Conservation (phyloP, 2,113 vertebrate genomes). For the Neogale vison region DNA sequence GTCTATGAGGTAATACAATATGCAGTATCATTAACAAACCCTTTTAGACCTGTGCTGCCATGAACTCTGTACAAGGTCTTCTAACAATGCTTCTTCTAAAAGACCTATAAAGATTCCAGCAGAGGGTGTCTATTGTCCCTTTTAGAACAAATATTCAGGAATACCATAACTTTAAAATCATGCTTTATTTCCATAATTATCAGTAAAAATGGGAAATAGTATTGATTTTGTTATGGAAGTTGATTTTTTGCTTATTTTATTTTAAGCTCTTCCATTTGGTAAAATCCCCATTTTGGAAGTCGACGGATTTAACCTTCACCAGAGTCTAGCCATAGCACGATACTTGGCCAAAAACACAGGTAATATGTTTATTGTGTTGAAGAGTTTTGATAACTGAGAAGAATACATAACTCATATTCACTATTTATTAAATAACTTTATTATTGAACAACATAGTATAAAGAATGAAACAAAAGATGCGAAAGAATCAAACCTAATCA, state of each 20-base stretch:
- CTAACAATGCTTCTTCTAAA: not conserved
- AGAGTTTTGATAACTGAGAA: not conserved
- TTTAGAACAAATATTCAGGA: not conserved
- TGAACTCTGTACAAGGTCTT: not conserved
- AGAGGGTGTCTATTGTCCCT: not conserved
- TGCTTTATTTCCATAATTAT: not conserved
- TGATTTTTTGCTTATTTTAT: not conserved
- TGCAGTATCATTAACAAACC: not conserved
- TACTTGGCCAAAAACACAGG: constrained; percentile 87
- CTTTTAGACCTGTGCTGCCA: not conserved
- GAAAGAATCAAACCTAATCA: not conserved
- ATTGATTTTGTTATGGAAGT: not conserved
- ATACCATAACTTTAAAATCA: not conserved
- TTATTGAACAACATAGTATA: not conserved
- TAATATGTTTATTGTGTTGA: constrained; percentile 56
- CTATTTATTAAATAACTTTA: not conserved
- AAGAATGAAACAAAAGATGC: not conserved
- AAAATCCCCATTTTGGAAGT: constrained; percentile 87
- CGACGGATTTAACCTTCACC: constrained; percentile 82
- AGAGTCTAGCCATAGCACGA: constrained; percentile 88
- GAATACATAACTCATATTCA: not conserved
- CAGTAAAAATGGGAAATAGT: not conserved
- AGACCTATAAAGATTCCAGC: not conserved
- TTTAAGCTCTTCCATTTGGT: constrained; percentile 84
- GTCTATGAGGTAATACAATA: not conserved